Base-by-base conservation (phyloP, 2,888 invertebrate species). In the Cartodere bifasciata region DNA sequence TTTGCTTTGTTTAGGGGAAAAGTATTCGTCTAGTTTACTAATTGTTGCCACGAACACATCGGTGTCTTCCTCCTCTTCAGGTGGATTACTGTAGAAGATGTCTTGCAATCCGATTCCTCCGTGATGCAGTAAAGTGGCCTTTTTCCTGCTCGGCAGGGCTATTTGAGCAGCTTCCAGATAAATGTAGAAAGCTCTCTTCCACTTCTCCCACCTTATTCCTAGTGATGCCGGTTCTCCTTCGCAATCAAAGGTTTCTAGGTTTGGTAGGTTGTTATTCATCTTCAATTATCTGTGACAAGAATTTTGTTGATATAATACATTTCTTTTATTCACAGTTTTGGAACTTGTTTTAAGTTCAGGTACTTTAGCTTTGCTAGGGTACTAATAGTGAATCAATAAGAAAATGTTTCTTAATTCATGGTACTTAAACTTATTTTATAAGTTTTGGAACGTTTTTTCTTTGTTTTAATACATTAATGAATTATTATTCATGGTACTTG, bases 161-260 rank as follows among this genome's bases (percentile, higher is more conserved):
- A 41, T 32, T 15, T 28, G 31, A 12, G 39, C 17, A 4, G 40
- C 42, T 11, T 43, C 40, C 12, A 46, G 20, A 25, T 46, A 50
- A 10, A 47, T 44, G n/a, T 23, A 13, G 4, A 47, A 27, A 6
- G 44, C 40, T 20, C 48, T 33, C 31, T 43, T 48, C 49, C 49
- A 50, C 36, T 44, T 44, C 17, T 49, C 42, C 47, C 46, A 50
- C 13, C 41, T 31, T 13, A 40, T 22, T 2, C 43, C 48, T 1
- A 49, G 37, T 2, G 46, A 42, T n/a, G 40, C 22, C 13, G 27
- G 27, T 11, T 49, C 47, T n/a, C 49, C 47, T 9, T 43, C 47
- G 11, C 40, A 36, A 16, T 45, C 40, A 21, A 43, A 36, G 6
- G 15, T 17, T 14, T 35, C 34, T 4, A 21, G 22, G 12, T 21